Conservation (phyloP, 2,113 vertebrate genomes). For the Datnioides undecimradiatus region DNA sequence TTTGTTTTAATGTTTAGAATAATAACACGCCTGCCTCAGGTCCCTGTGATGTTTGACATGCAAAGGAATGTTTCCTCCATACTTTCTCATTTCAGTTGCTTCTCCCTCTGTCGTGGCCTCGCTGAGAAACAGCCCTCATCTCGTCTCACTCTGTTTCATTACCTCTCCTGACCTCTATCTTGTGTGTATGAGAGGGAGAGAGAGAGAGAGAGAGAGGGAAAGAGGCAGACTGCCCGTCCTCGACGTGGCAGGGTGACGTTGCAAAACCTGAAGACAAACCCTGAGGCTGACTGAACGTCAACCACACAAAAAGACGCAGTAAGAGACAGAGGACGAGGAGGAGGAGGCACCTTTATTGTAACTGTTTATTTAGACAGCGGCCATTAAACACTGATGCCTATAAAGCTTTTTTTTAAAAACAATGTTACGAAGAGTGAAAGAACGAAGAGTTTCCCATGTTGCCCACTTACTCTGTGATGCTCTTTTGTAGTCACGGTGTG, state of each 20-base stretch:
- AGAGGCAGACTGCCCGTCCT: conserved; percentile 51
- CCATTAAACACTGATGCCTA: not conserved
- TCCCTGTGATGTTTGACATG: conserved; percentile 8
- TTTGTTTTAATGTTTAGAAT: conserved; percentile 5
- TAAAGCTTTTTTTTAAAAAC: not conserved
- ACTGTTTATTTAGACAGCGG: conserved; percentile 14
- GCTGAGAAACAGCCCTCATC: not conserved
- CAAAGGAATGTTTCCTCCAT: not conserved
- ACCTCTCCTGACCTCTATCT: conserved; percentile 67
- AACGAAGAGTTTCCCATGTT: not conserved
- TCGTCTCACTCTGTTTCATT: conserved; percentile 11
- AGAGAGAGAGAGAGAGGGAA: conserved; percentile 1
- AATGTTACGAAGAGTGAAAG: not conserved
- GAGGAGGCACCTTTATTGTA: conserved; percentile 19
- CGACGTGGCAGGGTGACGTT: conserved; percentile 81
- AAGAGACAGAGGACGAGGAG: not conserved
- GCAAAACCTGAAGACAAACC: conserved; percentile 59
- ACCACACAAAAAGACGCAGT: not conserved
- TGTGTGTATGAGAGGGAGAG: not conserved
- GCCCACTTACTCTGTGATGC: not conserved
- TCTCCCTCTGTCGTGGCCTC: not conserved
- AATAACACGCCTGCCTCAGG: not conserved
- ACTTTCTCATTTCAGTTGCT: not conserved
- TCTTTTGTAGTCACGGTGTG: not conserved
- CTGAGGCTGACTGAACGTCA: conserved; percentile 27